Evolutionary conservation across 1,140 invertebrate genomes (phyloP).

Genomic region (Scylla paramamosain): DNA sequence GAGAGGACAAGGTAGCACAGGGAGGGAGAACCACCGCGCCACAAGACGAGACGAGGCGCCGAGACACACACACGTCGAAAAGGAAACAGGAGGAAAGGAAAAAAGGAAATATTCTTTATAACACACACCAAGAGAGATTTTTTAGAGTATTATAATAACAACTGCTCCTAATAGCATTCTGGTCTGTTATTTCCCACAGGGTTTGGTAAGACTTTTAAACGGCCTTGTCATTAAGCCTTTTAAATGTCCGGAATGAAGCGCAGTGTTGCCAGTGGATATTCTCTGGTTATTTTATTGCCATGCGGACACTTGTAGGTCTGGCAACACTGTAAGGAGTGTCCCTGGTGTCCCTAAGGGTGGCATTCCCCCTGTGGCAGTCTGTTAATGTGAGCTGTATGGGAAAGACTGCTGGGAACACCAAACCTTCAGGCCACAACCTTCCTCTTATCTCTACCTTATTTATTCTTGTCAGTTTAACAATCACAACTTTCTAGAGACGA

Average conservation of each 20-base stretch:
- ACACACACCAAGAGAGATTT: neutral
- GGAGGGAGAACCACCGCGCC: neutral
- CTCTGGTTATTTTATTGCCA: neutral
- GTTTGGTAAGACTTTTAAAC: neutral
- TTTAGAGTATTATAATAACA: neutral
- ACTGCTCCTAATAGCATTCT: neutral
- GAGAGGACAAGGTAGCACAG: conserved; percentile 5
- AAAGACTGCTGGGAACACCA: neutral
- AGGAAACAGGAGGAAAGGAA: neutral
- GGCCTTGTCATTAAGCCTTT: neutral
- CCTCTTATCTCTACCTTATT: neutral
- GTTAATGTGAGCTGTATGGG: neutral
- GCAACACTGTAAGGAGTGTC: conserved; percentile 9
- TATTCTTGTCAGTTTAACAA: neutral
- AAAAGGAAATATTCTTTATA: neutral
- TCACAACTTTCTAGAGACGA: neutral
- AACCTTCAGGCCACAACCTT: neutral
- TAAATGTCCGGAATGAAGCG: neutral
- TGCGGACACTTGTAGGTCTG: neutral
- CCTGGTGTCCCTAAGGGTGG: neutral
- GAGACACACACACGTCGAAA: neutral
- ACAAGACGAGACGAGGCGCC: neutral
- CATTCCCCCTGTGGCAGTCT: neutral
- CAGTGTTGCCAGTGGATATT: neutral
- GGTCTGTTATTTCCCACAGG: neutral